These are phyloP conservation scores for Orcinus orca DNA, from an alignment of 2,113 vertebrate species.

Conservation along the genomic window DNA sequence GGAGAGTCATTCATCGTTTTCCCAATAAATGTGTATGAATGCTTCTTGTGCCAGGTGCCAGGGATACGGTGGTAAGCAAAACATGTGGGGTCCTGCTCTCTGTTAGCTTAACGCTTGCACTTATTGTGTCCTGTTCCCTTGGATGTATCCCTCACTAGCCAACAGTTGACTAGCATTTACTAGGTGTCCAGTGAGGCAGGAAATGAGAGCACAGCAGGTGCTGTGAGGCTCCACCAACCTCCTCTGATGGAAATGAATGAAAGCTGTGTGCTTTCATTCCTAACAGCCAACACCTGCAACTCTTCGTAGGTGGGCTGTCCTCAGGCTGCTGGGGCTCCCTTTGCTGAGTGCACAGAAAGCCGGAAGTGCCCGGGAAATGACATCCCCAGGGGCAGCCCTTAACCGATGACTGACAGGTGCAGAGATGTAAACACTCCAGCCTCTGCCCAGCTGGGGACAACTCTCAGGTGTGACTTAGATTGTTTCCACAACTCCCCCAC, in stretches of 20 bases:
- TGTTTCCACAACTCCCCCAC: background rate
- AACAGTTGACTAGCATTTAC: background rate
- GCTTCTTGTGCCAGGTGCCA: background rate
- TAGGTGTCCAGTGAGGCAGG: background rate
- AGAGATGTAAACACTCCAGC: background rate
- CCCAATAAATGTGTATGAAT: background rate
- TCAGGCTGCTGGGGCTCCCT: background rate
- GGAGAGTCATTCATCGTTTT: background rate
- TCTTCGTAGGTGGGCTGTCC: background rate
- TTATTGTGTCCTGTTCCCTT: background rate
- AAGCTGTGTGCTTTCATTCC: background rate
- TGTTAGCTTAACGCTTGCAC: background rate
- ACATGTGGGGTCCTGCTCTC: background rate
- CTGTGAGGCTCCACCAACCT: background rate
- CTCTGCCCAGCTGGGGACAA: background rate
- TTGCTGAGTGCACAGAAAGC: background rate
- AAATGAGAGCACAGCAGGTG: background rate
- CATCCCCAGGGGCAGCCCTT: background rate
- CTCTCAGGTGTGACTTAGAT: background rate
- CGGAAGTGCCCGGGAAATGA: background rate
- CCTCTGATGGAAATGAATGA: background rate
- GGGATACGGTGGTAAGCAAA: background rate
- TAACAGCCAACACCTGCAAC: background rate
- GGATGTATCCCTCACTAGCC: background rate
- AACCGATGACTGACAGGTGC: background rate